phyloP scores from a whole-genome alignment of 2,888 invertebrate species.

The Stramonita haemastoma region DNA sequence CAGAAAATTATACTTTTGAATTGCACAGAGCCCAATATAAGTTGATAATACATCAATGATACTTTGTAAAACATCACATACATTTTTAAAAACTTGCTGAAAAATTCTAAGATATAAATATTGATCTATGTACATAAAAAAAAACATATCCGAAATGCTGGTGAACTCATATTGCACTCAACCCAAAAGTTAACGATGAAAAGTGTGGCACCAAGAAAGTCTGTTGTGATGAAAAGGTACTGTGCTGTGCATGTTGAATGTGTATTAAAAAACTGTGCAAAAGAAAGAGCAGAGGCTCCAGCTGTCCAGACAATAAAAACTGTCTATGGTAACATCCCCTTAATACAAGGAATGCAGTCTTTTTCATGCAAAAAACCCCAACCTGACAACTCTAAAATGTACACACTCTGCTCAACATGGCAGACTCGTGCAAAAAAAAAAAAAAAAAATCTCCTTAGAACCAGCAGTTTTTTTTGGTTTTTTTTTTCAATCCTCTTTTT shows the following conservation, averaged over 20 bases:
- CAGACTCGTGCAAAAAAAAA: background rate
- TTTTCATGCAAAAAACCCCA: background rate
- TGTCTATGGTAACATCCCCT: no score
- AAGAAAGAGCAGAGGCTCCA: background rate
- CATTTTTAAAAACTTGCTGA: background rate
- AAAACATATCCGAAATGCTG: background rate
- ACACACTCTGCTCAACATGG: background rate
- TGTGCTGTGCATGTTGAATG: background rate
- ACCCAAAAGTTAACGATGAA: conserved; percentile 1
- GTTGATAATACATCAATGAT: background rate
- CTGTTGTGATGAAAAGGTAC: background rate
- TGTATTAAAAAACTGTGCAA: background rate
- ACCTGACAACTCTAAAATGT: background rate
- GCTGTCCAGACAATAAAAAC: background rate
- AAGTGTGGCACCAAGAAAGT: conserved; percentile 15
- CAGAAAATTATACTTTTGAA: background rate
- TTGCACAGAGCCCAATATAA: conserved; percentile 36
- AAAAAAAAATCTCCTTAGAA: no score
- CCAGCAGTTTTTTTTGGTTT: no score
- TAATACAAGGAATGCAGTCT: background rate
- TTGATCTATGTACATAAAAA: background rate
- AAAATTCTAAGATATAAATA: conserved; percentile 20
- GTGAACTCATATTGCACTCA: conserved; percentile 31
- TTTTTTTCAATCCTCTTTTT: no score
- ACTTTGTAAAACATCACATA: background rate